Evolutionary conservation across 1,140 invertebrate species (phyloP).

Genomic region (Bombus impatiens): DNA sequence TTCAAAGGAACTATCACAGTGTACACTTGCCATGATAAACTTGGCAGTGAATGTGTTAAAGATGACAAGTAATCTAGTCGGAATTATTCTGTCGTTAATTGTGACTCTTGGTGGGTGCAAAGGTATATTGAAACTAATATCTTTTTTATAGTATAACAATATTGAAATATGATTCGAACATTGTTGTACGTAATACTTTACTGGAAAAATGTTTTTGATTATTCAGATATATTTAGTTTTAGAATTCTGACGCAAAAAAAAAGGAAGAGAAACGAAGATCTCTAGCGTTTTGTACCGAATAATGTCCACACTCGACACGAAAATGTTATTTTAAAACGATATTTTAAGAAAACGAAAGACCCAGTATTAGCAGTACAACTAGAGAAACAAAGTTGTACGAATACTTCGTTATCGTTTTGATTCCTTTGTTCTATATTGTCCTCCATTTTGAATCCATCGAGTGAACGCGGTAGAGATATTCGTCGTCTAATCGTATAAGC

Average conservation of each 20-base stretch:
- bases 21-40: neutral
- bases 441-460: slow-evolving; percentile 37
- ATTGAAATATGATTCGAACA: neutral
- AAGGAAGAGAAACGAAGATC: neutral
- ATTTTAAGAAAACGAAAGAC: slow-evolving; percentile 11
- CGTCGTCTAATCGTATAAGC: slow-evolving; percentile 49
- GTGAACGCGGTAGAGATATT: neutral
- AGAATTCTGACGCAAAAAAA: neutral
- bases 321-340: slow-evolving; percentile 1
- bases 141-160: slow-evolving; percentile 33
- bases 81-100: slow-evolving; percentile 31
- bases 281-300: neutral
- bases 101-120: neutral
- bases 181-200: neutral
- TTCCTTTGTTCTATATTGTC: neutral
- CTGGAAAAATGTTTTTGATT: slow-evolving; percentile 12
- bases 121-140: slow-evolving; percentile 21
- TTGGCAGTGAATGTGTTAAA: slow-evolving; percentile 40
- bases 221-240: slow-evolving; percentile 2
- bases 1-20: slow-evolving; percentile 6
- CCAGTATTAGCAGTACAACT: slow-evolving; percentile 23
- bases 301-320: neutral
- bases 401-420: slow-evolving; percentile 1
- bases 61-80: slow-evolving; percentile 38
- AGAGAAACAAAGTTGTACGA: neutral